Evolutionary conservation across 1,140 invertebrate species (phyloP).

Genomic region (Camponotus floridanus): DNA sequence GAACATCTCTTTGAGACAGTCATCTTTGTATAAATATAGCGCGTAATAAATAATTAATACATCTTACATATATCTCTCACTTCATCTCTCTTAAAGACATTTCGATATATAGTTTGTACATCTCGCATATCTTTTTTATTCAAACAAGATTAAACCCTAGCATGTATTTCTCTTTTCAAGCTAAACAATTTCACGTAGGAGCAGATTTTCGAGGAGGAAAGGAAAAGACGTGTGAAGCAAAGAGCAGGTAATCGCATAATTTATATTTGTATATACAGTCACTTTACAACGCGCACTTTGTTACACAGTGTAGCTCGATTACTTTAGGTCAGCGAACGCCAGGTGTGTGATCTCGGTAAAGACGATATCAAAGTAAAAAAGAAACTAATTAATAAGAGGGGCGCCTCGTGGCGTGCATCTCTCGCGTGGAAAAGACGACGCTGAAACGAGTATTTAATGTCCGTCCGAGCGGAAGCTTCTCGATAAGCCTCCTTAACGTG

Average conservation of each 20-base stretch:
- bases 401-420: slow-evolving; percentile 65
- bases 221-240: neutral
- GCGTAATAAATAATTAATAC: slow-evolving; percentile 42
- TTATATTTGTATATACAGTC: slow-evolving; percentile 86
- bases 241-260: slow-evolving; percentile 81
- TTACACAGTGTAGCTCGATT: slow-evolving; percentile 80
- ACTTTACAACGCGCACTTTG: slow-evolving; percentile 85
- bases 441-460: slow-evolving; percentile 46
- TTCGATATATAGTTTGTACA: neutral
- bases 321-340: slow-evolving; percentile 77
- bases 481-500: slow-evolving; percentile 37
- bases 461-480: slow-evolving; percentile 44
- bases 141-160: neutral
- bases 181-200: neutral
- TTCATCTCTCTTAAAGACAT: neutral
- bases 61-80: neutral
- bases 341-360: slow-evolving; percentile 74
- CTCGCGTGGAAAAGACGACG: slow-evolving; percentile 57
- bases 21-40: slow-evolving; percentile 39
- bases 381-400: slow-evolving; percentile 77
- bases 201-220: neutral
- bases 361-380: slow-evolving; percentile 82
- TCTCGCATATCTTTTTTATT: neutral
- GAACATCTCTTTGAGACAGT: neutral
- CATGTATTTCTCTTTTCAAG: neutral